Conservation (phyloP, 2,888 invertebrate genomes). For the Eristalis tenax region DNA sequence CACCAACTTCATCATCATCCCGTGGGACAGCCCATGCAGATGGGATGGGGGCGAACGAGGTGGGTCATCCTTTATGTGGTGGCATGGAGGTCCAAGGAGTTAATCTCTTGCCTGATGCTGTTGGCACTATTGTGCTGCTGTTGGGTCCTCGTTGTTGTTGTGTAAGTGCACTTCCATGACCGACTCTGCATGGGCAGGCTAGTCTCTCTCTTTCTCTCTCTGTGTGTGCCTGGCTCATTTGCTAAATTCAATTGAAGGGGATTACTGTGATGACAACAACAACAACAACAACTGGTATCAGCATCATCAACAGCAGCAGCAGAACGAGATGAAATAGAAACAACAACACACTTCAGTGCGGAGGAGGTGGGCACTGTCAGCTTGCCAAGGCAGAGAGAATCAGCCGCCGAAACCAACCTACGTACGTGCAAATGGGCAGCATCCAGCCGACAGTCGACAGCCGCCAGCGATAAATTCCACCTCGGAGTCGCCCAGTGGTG, state of each 20-base stretch:
- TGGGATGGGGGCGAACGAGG: conserved; percentile 22
- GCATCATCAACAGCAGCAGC: not conserved
- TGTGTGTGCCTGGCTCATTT: too few relatives aligned
- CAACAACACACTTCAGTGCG: conserved; percentile 32
- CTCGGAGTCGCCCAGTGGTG: conserved; percentile 46
- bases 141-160: conserved; percentile 5
- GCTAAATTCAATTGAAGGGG: conserved; percentile 69
- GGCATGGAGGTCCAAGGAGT: conserved; percentile 69
- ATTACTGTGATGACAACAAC: conserved; percentile 64
- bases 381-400: conserved; percentile 63
- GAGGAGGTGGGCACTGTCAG: conserved; percentile 71
- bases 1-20: conserved; percentile 54
- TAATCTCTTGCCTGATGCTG: conserved; percentile 66
- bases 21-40: conserved; percentile 39
- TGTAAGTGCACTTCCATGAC: conserved; percentile 29
- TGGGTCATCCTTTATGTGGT: conserved; percentile 45
- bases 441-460: conserved; percentile 43
- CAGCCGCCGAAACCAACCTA: conserved; percentile 61
- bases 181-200: conserved; percentile 50
- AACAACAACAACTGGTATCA: conserved; percentile 41
- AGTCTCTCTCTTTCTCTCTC: conserved; percentile 39
- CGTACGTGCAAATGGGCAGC: conserved; percentile 65
- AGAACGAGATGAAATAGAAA: conserved; percentile 6
- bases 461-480: conserved; percentile 63
- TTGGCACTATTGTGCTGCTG: conserved; percentile 62